Conservation (phyloP, 2,797 vertebrate species). For the Microctenopoma steveboyesi region DNA sequence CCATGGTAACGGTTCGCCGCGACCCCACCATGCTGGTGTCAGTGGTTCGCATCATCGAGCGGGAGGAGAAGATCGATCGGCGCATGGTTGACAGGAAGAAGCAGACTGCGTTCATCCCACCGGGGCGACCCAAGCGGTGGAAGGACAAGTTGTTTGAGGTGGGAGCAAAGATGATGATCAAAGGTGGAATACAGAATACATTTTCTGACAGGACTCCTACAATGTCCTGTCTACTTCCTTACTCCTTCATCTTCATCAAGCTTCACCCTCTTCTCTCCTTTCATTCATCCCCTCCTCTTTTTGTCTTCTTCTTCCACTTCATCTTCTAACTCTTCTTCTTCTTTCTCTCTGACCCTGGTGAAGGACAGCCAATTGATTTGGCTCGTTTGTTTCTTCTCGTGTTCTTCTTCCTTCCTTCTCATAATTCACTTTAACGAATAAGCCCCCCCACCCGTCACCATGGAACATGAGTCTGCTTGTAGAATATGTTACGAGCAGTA, state of each 20-base stretch:
- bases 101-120: slow-evolving; percentile 94
- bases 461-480: neutral
- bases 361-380: neutral
- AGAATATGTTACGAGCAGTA: no score
- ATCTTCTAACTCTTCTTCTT: no score
- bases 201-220: no score
- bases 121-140: slow-evolving; percentile 94
- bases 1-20: slow-evolving; percentile 91
- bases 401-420: neutral
- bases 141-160: slow-evolving; percentile 94
- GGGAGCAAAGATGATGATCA: neutral
- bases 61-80: slow-evolving; percentile 95
- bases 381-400: neutral
- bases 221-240: neutral
- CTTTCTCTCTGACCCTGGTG: no score
- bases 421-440: neutral
- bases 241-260: no score
- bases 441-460: no score
- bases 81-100: slow-evolving; percentile 94
- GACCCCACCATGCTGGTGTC: slow-evolving; percentile 97
- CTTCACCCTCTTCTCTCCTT: no score
- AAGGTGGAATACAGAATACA: neutral
- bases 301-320: no score
- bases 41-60: slow-evolving; percentile 95
- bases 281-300: no score